Evolutionary conservation across 2,797 vertebrate genomes (phyloP).

Genomic region (Malurus splendens): DNA sequence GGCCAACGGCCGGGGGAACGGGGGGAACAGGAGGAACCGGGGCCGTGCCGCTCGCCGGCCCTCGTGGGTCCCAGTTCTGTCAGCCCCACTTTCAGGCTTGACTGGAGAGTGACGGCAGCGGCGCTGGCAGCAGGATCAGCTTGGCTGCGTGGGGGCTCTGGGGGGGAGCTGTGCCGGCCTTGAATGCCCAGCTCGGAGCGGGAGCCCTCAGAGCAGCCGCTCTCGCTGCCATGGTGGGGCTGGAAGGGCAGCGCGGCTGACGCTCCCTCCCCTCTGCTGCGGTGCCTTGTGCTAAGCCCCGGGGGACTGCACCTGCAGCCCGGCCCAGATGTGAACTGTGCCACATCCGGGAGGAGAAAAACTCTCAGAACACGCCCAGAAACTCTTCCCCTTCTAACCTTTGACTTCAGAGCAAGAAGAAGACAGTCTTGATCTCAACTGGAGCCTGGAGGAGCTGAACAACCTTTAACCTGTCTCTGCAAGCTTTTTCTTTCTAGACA

Average conservation of each 20-base stretch:
- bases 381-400: neutral
- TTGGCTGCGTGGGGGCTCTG: rapidly evolving
- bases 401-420: neutral
- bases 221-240: neutral
- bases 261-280: neutral
- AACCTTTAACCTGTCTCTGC: neutral
- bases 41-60: neutral
- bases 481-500: neutral
- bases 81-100: neutral
- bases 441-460: neutral
- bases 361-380: neutral
- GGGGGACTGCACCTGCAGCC: neutral
- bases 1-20: no score
- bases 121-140: neutral
- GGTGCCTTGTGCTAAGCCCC: neutral
- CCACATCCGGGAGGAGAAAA: neutral
- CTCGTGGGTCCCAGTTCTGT: neutral
- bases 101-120: neutral
- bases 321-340: neutral
- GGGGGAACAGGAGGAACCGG: neutral
- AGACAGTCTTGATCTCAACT: neutral
- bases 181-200: neutral
- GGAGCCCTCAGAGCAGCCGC: neutral
- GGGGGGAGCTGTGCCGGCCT: neutral
- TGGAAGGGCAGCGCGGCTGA: neutral